A percentile compares a stretch with the other conserved stretches of the same genome.
Evolutionary conservation across 2,113 vertebrate species (phyloP).

Genomic region (Hemiscyllium ocellatum): DNA sequence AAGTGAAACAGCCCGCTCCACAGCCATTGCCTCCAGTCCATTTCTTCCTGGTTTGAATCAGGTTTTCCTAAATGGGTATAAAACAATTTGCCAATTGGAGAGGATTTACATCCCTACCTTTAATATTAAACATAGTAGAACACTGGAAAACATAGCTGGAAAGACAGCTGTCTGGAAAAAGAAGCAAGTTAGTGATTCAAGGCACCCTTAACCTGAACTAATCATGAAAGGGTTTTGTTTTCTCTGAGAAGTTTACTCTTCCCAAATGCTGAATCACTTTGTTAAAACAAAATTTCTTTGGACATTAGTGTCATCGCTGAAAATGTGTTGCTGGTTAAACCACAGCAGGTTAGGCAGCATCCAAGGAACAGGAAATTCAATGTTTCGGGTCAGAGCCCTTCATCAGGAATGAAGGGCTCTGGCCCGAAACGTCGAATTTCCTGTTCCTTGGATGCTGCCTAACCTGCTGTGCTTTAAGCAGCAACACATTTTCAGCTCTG

Average conservation of each 20-base stretch:
- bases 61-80: neutral
- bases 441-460: no score
- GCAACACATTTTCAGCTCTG: no score
- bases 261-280: neutral
- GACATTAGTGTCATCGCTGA: neutral
- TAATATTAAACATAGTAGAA: neutral
- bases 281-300: neutral
- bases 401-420: no score
- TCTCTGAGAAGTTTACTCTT: neutral
- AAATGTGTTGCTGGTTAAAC: no score
- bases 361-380: no score
- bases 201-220: neutral
- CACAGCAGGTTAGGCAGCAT: no score
- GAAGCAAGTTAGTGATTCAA: neutral
- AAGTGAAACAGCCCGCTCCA: neutral
- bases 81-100: neutral
- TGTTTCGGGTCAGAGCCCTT: no score
- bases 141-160: neutral
- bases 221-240: neutral
- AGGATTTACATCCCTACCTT: neutral
- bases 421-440: no score
- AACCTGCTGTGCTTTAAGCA: no score
- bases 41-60: neutral
- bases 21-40: neutral
- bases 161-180: neutral